A percentile compares a stretch with the other conserved stretches of the same genome.
These are phyloP conservation scores for Erebia epiphron DNA, from an alignment of 2,888 invertebrate species.

Conservation along the genomic window DNA sequence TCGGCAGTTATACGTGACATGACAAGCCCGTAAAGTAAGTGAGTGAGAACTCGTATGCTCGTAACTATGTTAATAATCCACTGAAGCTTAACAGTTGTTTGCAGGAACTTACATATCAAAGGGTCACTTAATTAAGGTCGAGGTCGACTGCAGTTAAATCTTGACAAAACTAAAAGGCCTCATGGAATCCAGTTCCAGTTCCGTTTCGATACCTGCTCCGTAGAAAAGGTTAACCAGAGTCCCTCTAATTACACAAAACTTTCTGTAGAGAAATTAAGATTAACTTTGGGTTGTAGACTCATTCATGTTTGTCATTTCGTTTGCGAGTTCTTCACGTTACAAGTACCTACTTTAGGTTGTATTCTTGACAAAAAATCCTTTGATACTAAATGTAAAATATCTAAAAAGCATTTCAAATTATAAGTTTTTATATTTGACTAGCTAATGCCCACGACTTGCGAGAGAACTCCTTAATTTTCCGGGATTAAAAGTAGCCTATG, in stretches of 20 bases:
- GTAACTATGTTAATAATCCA: conserved; percentile 19
- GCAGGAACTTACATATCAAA: conserved; percentile 43
- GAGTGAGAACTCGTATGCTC: conserved; percentile 7
- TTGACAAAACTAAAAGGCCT: conserved; percentile 50
- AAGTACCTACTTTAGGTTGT: too few relatives aligned
- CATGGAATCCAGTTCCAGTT: conserved; percentile 49
- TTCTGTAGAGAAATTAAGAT: conserved; percentile 17
- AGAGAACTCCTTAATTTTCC: too few relatives aligned
- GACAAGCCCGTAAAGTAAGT: not conserved
- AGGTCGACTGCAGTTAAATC: conserved; percentile 56
- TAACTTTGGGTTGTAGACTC: not conserved
- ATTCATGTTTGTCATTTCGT: not conserved
- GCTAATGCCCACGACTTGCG: too few relatives aligned
- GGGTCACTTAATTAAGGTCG: conserved; percentile 62
- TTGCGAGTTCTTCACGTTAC: too few relatives aligned
- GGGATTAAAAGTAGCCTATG: too few relatives aligned
- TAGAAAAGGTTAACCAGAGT: conserved; percentile 40
- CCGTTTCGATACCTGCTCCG: conserved; percentile 39
- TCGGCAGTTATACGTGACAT: not conserved
- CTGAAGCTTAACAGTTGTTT: conserved; percentile 17
- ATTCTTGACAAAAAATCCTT: too few relatives aligned
- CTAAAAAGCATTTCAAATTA: too few relatives aligned
- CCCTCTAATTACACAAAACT: conserved; percentile 19
- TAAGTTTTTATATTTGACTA: too few relatives aligned
- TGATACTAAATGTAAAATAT: too few relatives aligned